Evolutionary conservation across 2,888 invertebrate species (phyloP).

Genomic region (Athalia cordata): DNA sequence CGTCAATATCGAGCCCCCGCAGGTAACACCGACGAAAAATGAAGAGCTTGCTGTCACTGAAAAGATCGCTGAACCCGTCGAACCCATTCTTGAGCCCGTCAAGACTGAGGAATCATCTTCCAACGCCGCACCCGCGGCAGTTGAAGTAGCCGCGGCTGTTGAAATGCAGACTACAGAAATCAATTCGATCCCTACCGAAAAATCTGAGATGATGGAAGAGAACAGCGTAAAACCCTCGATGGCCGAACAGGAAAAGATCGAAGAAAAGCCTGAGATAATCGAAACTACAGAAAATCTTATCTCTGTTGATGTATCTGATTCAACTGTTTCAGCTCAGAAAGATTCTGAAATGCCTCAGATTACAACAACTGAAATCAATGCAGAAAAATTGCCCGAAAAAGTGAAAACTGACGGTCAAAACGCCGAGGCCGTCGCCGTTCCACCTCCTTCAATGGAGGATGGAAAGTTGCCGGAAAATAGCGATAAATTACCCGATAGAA

Average conservation of each 20-base stretch:
- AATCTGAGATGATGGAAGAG: too few relatives aligned
- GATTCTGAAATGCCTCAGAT: background rate
- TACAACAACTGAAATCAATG: too few relatives aligned
- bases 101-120: too few relatives aligned
- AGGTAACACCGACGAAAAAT: background rate
- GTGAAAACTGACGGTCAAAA: background rate
- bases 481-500: background rate
- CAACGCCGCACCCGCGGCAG: slow-evolving; percentile 9
- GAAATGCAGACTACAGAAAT: background rate
- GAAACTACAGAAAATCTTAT: background rate
- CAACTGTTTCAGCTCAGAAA: background rate
- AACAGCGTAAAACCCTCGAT: too few relatives aligned
- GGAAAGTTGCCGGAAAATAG: background rate
- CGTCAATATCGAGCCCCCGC: background rate
- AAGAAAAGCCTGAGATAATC: slow-evolving; percentile 1
- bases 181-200: too few relatives aligned
- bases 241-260: background rate
- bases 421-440: background rate
- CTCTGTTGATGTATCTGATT: background rate
- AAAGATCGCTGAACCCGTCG: background rate
- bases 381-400: background rate
- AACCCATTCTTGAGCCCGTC: background rate
- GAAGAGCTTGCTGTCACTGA: background rate
- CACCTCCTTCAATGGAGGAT: too few relatives aligned
- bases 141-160: slow-evolving; percentile 14